Evolutionary conservation across 2,113 vertebrate genomes (phyloP), one percentile per base, ranked within the genome.

Genomic region (Rhinogobius similis): DNA sequence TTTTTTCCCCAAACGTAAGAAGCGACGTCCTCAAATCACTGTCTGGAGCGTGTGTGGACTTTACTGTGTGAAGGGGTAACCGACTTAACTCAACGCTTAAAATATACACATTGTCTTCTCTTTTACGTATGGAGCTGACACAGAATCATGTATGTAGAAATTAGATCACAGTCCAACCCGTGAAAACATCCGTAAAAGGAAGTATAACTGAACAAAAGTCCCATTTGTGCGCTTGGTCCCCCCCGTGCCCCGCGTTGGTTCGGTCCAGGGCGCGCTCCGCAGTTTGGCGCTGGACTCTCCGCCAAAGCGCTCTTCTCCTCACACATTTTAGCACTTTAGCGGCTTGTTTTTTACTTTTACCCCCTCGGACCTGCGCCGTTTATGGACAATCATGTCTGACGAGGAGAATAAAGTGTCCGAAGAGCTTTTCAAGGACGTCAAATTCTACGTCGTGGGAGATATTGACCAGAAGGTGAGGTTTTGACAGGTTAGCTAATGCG

Each of bases 371-470:
- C 5, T 3, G 27, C 43, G 39, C 68, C 21, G 13, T 87, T 68
- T 26, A 77, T 86, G 72, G 82, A 72, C 69, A 85, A 74, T 64
- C 78, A 94, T 94, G 93, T 84, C 91, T 79, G 94, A 94, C 46
- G 93, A 93, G 81, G 94, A 93, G 38, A 86, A 90, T 61, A 92
- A 91, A 86, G 95, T 94, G 70, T 93, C 95, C 16, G 94, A 94
- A 14, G 96, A 96, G 67, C 94, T 98, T 88, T 98, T 98, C 79
- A 95, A 95, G 91, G 96, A 98, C 78, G 96, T 98, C 84, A 98
- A 98, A 92, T 98, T 96, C 89, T 98, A 97, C 92, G 93, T 94
- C 81, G 97, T 98, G 76, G 97, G 97, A 78, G 97, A 98, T 88
- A 93, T 98, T 88, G 96, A 98, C 75, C 95, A 94, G 70, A 94